Percentiles rank a stretch among this genome's conserved stretches.
Evolutionary conservation across 2,797 vertebrate genomes (phyloP).

Genomic region (Lacerta bilineata): DNA sequence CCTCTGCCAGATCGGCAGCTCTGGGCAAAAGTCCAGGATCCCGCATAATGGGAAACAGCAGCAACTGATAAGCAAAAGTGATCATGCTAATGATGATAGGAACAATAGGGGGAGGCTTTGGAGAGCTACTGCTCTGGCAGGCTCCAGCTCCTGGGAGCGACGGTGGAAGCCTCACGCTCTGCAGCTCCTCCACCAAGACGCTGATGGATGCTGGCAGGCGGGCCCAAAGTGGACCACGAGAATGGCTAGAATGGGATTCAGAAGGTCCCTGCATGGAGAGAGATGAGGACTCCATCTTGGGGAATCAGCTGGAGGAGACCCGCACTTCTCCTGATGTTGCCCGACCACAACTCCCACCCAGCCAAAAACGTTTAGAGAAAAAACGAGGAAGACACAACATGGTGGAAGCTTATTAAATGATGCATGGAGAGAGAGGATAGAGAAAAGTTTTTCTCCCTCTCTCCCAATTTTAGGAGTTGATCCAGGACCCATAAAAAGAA

Average conservation of each 20-base stretch:
- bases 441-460: too few species aligned
- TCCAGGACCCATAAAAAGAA: too few species aligned
- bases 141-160: constrained; percentile 18
- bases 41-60: constrained; percentile 67
- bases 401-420: too few species aligned
- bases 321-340: too few species aligned
- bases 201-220: neutral
- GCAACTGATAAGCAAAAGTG: constrained; percentile 50
- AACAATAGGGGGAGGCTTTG: constrained; percentile 41
- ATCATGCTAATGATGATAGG: constrained; percentile 23
- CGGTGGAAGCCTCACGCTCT: neutral
- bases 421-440: too few species aligned
- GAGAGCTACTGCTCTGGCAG: constrained; percentile 69
- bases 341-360: too few species aligned
- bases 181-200: neutral
- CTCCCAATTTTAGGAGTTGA: too few species aligned
- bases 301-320: too few species aligned
- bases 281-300: too few species aligned
- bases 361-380: too few species aligned
- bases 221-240: neutral
- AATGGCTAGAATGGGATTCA: neutral
- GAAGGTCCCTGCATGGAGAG: too few species aligned
- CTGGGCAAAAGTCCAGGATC: constrained; percentile 55
- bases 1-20: constrained; percentile 61
- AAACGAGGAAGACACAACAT: too few species aligned